phyloP scores from a whole-genome alignment of 1,140 invertebrate genomes.

The Samia ricini region DNA sequence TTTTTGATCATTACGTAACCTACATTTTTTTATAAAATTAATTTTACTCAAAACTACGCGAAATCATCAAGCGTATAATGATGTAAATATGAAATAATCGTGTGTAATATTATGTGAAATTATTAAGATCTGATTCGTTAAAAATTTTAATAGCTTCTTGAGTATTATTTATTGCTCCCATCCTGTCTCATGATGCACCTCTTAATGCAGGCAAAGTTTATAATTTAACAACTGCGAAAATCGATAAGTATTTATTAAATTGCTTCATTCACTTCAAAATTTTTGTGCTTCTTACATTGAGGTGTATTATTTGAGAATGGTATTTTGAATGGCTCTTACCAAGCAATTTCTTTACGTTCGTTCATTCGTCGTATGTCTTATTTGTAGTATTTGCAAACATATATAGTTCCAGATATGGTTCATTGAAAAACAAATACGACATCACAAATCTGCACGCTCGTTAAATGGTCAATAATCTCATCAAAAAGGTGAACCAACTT shows the following conservation, averaged over 20 bases:
- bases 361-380: neutral
- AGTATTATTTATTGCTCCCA: neutral
- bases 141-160: neutral
- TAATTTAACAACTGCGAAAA: neutral
- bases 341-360: neutral
- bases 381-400: neutral
- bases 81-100: neutral
- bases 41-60: neutral
- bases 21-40: conserved; percentile 27
- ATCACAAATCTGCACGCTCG: neutral
- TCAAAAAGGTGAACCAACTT: conserved; percentile 34
- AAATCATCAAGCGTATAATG: neutral
- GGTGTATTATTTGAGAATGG: neutral
- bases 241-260: neutral
- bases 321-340: neutral
- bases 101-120: neutral
- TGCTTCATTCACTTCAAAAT: neutral
- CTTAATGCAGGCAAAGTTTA: neutral
- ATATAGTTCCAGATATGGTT: neutral
- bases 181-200: neutral
- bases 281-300: neutral
- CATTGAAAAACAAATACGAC: neutral
- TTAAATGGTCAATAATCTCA: conserved; percentile 10
- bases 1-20: conserved; percentile 65
- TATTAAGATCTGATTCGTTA: neutral